phyloP scores from a whole-genome alignment of 1,140 invertebrate genomes.

The Lepeophtheirus salmonis region DNA sequence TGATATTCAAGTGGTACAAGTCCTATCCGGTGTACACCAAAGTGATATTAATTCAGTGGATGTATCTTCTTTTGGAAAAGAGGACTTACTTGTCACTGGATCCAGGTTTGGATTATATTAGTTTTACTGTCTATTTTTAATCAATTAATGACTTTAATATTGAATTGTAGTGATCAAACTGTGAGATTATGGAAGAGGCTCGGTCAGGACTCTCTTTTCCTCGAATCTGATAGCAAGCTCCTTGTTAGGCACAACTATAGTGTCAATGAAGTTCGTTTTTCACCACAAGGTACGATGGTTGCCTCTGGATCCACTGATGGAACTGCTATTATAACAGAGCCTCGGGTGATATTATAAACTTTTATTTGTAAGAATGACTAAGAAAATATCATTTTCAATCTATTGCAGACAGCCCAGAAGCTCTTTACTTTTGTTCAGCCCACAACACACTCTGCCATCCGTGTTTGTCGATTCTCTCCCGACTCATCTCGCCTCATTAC shows the following conservation, averaged over 20 bases:
- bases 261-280: slow-evolving; percentile 44
- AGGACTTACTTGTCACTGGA: neutral
- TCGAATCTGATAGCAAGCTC: slow-evolving; percentile 35
- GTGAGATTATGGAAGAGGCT: neutral
- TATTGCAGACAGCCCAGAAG: slow-evolving; percentile 35
- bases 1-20: neutral
- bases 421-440: slow-evolving; percentile 40
- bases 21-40: neutral
- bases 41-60: neutral
- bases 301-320: slow-evolving; percentile 52
- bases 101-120: neutral
- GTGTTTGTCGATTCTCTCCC: slow-evolving; percentile 44
- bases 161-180: neutral
- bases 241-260: slow-evolving; percentile 43
- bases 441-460: slow-evolving; percentile 38
- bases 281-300: slow-evolving; percentile 45
- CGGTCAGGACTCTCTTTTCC: slow-evolving; percentile 30
- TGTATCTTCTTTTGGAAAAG: neutral
- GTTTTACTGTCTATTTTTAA: neutral
- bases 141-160: too few relatives aligned
- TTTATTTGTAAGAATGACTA: too few relatives aligned
- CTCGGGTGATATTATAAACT: slow-evolving; percentile 31
- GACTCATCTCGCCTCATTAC: slow-evolving; percentile 43
- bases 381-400: slow-evolving; percentile 12
- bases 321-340: slow-evolving; percentile 46